Conservation (phyloP, 1,140 invertebrate species). For the Macrobrachium rosenbergii region DNA sequence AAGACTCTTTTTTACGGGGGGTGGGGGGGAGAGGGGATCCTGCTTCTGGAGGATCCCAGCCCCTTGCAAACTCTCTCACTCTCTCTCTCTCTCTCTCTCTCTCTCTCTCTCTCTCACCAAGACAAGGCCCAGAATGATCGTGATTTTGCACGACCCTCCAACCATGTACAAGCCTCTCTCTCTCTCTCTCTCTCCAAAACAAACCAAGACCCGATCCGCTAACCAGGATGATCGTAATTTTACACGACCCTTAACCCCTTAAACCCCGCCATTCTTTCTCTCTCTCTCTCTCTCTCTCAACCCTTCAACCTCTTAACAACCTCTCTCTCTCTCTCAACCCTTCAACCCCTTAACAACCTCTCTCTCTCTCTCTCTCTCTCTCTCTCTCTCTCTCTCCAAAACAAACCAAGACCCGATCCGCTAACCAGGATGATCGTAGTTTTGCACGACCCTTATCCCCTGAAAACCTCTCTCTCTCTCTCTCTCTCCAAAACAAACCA, state of each 20-base stretch:
- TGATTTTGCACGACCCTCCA: not conserved
- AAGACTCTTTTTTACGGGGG: not conserved
- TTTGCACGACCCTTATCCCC: too few relatives aligned
- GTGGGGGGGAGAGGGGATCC: not conserved
- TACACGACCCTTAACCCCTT: too few relatives aligned
- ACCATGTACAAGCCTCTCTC: not conserved
- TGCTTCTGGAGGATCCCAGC: not conserved
- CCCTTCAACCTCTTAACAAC: too few relatives aligned
- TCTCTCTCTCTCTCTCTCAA: too few relatives aligned
- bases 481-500: too few relatives aligned
- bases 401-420: too few relatives aligned
- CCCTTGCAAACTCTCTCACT: constrained; percentile 5
- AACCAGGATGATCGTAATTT: too few relatives aligned
- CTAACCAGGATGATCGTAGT: too few relatives aligned
- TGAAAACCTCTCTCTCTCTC: too few relatives aligned
- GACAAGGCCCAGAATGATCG: not conserved
- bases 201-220: too few relatives aligned
- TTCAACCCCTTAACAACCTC: too few relatives aligned
- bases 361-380: constrained; percentile 4
- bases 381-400: not conserved
- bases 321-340: not conserved
- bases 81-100: constrained; percentile 21
- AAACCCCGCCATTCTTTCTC: too few relatives aligned
- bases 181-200: not conserved
- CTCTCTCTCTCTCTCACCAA: constrained; percentile 34